These are phyloP conservation scores for Incurvaria masculella DNA, from an alignment of 2,888 invertebrate species.

Conservation along the genomic window DNA sequence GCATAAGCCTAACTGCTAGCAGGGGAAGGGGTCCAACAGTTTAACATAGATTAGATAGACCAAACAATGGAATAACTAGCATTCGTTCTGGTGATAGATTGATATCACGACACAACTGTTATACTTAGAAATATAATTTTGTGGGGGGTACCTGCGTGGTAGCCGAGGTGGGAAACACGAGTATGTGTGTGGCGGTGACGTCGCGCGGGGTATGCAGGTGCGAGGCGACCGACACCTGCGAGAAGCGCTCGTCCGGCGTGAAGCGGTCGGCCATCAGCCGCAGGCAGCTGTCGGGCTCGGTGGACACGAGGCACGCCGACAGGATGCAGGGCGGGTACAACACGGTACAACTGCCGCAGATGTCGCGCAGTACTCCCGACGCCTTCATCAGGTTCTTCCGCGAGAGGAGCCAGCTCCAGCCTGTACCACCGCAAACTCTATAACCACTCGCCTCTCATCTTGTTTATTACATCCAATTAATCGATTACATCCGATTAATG, in stretches of 20 bases:
- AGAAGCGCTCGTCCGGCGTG: constrained; percentile 92
- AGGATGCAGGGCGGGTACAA: constrained; percentile 90
- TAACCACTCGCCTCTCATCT: too few species aligned
- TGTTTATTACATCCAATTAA: too few species aligned
- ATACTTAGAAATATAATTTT: too few species aligned
- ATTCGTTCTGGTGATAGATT: too few species aligned
- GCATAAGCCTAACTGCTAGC: too few species aligned
- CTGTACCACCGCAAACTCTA: constrained; percentile 29
- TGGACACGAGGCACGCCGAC: constrained; percentile 96
- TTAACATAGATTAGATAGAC: too few species aligned
- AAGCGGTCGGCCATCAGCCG: constrained; percentile 93
- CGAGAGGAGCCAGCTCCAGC: constrained; percentile 93
- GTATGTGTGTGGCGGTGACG: constrained; percentile 95
- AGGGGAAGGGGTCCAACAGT: too few species aligned
- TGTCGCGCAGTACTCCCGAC: constrained; percentile 83
- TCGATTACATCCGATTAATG: too few species aligned
- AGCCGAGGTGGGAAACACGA: constrained; percentile 97
- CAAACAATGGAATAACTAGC: too few species aligned
- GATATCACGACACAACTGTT: too few species aligned
- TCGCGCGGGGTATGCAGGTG: constrained; percentile 94
- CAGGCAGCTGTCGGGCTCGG: constrained; percentile 87
- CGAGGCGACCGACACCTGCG: constrained; percentile 83
- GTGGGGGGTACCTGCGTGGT: constrained; percentile 86
- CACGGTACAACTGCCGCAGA: constrained; percentile 85
- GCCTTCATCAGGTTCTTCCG: constrained; percentile 86